phyloP scores from a whole-genome alignment of 2,888 invertebrate genomes.

The Hydrotaea diabolus region DNA sequence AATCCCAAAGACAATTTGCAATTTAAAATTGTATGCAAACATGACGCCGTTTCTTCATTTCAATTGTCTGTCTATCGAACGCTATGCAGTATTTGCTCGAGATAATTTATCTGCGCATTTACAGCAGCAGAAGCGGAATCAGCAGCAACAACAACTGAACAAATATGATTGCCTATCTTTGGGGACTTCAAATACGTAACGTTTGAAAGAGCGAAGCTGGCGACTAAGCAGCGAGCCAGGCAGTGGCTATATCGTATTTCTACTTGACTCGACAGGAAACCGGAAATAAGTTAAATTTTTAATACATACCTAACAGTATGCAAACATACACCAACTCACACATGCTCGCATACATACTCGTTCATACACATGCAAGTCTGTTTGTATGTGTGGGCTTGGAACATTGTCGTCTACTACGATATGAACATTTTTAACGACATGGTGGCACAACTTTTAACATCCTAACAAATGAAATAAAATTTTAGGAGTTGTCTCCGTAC shows the following conservation, averaged over 20 bases:
- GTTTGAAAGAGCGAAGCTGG: neutral
- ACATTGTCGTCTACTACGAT: neutral
- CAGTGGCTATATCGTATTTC: slow-evolving; percentile 29
- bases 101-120: neutral
- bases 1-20: slow-evolving; percentile 3
- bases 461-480: slow-evolving; percentile 33
- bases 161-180: slow-evolving; percentile 43
- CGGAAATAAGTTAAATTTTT: slow-evolving; percentile 55
- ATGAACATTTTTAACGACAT: slow-evolving; percentile 32
- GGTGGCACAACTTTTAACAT: slow-evolving; percentile 19
- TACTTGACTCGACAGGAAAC: slow-evolving; percentile 57
- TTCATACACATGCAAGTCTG: neutral
- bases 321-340: neutral
- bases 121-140: neutral
- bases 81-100: neutral
- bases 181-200: slow-evolving; percentile 20
- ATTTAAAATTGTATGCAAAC: slow-evolving; percentile 2
- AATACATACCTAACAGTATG: slow-evolving; percentile 35
- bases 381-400: too few relatives aligned
- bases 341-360: neutral
- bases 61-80: neutral
- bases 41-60: slow-evolving; percentile 8
- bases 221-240: neutral
- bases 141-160: neutral
- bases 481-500: slow-evolving; percentile 15